A percentile compares a stretch with the other conserved stretches of the same genome.
phyloP scores from a whole-genome alignment of 2,113 vertebrate genomes.

The Colinus virginianus region DNA sequence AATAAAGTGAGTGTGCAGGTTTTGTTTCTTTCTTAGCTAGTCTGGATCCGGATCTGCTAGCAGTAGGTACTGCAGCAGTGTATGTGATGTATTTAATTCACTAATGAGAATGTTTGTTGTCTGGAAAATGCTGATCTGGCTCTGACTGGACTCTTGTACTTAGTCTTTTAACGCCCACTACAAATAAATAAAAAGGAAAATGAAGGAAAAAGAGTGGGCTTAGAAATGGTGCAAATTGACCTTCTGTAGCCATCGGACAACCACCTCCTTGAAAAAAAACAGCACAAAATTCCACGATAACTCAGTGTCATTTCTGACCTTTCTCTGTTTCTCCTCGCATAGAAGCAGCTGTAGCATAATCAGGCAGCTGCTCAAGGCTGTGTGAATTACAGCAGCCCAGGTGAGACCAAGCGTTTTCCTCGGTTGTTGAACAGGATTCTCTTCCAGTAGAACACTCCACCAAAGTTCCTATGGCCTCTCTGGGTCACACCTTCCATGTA shows the following conservation, averaged over 20 bases:
- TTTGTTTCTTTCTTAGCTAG: neutral
- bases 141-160: neutral
- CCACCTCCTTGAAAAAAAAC: neutral
- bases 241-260: neutral
- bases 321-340: neutral
- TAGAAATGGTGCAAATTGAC: neutral
- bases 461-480: neutral
- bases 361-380: neutral
- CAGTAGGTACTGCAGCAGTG: neutral
- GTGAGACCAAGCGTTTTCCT: fast-evolving
- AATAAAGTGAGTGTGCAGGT: neutral
- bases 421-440: neutral
- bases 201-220: neutral
- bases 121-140: neutral
- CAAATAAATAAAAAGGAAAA: neutral
- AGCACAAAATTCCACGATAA: neutral
- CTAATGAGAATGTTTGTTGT: neutral
- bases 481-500: neutral
- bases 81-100: neutral
- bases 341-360: neutral
- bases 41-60: neutral
- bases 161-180: neutral
- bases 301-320: neutral
- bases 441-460: neutral
- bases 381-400: neutral